Base-by-base conservation (phyloP, 2,797 vertebrate species). In the Rhynchotus rufescens region DNA sequence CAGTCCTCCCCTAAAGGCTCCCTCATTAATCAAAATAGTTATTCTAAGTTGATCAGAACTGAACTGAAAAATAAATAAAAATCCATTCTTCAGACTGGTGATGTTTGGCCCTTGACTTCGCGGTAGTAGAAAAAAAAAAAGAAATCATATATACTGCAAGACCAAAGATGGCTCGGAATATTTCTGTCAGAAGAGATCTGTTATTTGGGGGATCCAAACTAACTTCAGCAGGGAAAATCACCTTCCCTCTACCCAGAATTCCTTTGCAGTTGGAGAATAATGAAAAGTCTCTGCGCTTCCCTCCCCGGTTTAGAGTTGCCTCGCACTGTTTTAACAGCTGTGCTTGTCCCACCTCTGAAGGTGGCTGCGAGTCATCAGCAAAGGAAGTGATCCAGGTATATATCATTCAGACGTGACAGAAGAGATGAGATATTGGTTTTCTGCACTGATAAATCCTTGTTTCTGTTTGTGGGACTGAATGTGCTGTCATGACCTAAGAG, bases 291-390 rank as follows among this genome's bases (percentile, higher is more conserved):
- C 75, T 75, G 19, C 5, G 21, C 38, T 92, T 93, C 69, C 69
- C 80, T 76, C 40, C 36, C 49, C 22, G 82, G 88, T 91, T 94
- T 93, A 89, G 67, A 52, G 79, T 95, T 95, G 93, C 94, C 92
- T 6, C 40, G 40, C 12, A 20, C 66, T 96, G 93, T 96, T 96
- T 96, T 78, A 91, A 96, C 95, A 96, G 94, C 86, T 96, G 95
- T 12, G 60, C 22, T 91, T 66, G 80, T 85, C 64, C 85, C 57
- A 89, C 67, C 78, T 80, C 85, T 86, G 47, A 95, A 95, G 49
- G 87, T 94, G 91, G 80, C 40, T 91, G 44, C 79, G 79, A 90
- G 69, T 94, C 76, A 69, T 47, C 36, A 44, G 52, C 92, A 79
- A 66, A 69, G 73, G 75, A 92, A 90, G 69, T 40, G 85, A 83